These are phyloP conservation scores for Oeneis ivallda DNA, from an alignment of 2,888 invertebrate genomes.

Conservation along the genomic window DNA sequence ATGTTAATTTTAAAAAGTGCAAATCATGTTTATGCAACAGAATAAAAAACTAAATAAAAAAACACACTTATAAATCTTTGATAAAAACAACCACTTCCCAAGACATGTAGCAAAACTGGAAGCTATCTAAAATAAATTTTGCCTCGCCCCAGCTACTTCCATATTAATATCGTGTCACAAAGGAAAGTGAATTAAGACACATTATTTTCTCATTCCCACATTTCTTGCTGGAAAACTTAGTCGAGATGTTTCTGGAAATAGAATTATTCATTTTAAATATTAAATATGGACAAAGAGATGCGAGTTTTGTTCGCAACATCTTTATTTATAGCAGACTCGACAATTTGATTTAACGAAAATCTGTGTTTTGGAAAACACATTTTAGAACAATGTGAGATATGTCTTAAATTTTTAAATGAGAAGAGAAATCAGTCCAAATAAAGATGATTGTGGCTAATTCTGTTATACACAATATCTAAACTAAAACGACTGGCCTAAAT, in stretches of 20 bases:
- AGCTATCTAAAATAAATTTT: slow-evolving; percentile 22
- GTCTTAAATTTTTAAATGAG: too few relatives aligned
- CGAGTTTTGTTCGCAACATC: neutral
- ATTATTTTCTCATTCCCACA: slow-evolving; percentile 39
- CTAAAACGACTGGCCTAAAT: too few relatives aligned
- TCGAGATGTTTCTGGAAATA: slow-evolving; percentile 37
- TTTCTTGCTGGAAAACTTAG: slow-evolving; percentile 37
- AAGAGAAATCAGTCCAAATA: too few relatives aligned
- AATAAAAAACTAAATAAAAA: neutral
- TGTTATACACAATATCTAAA: too few relatives aligned
- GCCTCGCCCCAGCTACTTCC: slow-evolving; percentile 19
- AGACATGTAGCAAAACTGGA: slow-evolving; percentile 18
- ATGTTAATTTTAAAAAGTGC: too few relatives aligned
- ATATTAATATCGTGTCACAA: slow-evolving; percentile 32
- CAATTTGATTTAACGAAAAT: neutral
- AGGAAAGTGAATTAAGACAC: slow-evolving; percentile 37
- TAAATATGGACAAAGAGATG: neutral
- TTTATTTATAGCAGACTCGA: neutral
- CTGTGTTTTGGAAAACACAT: too few relatives aligned
- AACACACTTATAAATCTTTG: slow-evolving; percentile 24
- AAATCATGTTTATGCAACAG: neutral
- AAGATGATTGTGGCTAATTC: too few relatives aligned
- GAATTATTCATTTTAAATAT: slow-evolving; percentile 36
- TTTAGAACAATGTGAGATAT: too few relatives aligned
- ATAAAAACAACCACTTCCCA: slow-evolving; percentile 16